These are phyloP conservation scores for Chelonus insularis DNA, from an alignment of 1,140 invertebrate genomes.

Conservation along the genomic window DNA sequence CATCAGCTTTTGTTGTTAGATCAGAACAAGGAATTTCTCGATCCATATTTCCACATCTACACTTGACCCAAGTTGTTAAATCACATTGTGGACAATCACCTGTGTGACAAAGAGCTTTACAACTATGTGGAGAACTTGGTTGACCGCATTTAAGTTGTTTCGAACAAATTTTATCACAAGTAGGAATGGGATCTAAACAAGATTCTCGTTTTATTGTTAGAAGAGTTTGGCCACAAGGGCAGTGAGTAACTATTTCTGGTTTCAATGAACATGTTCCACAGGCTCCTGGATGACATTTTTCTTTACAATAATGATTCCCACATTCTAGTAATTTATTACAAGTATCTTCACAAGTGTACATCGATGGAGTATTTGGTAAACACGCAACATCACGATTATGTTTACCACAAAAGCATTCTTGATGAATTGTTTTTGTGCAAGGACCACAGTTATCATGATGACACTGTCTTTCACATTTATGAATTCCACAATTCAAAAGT, in stretches of 20 bases:
- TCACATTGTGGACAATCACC: conserved; percentile 83
- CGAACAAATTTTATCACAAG: conserved; percentile 80
- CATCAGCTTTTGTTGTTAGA: conserved; percentile 69
- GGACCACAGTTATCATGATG: conserved; percentile 60
- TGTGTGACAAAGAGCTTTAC: conserved; percentile 75
- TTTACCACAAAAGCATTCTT: conserved; percentile 69
- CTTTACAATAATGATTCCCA: conserved; percentile 75
- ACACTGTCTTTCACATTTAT: conserved; percentile 63
- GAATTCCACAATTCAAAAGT: conserved; percentile 62
- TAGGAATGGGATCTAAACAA: conserved; percentile 85
- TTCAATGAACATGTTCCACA: conserved; percentile 68
- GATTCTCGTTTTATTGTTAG: conserved; percentile 61
- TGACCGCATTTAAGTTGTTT: conserved; percentile 83
- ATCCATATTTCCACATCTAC: conserved; percentile 88
- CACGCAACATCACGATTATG: conserved; percentile 59
- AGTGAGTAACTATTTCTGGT: conserved; percentile 70
- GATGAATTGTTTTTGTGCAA: conserved; percentile 57
- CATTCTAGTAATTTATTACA: conserved; percentile 74
- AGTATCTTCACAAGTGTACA: conserved; percentile 60
- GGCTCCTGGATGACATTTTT: conserved; percentile 71
- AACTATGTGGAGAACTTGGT: conserved; percentile 73
- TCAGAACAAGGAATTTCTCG: conserved; percentile 81
- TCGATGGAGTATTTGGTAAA: conserved; percentile 39
- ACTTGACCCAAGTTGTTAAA: conserved; percentile 75
- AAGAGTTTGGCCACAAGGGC: conserved; percentile 81